Base-by-base conservation (phyloP, 2,888 invertebrate genomes). In the Scaptomyza caliginosa region DNA sequence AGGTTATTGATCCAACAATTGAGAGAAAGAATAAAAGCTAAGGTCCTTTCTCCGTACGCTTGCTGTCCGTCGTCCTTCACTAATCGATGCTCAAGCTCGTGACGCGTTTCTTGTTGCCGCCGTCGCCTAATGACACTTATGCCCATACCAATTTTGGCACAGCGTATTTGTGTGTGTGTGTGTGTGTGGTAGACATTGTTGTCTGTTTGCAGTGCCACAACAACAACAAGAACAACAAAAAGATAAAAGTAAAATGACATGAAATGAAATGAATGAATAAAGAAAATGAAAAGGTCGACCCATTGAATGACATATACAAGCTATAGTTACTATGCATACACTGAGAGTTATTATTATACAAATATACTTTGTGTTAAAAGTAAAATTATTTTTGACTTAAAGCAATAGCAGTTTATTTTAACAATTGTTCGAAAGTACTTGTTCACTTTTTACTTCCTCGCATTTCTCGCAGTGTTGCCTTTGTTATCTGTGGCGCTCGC, bases 1-100 rank as follows among this genome's bases (percentile, higher is more conserved):
- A 80, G 82, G 80, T 80, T 80, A 80, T 80, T 84, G 85, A 84
- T 80, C 82, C 82, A 77, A 42, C 39, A 67, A 32, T 64, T 39
- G 30, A 55, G 40, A 55, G 43, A 65, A 74, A 77, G 56, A 7
- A 32, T 2, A 13, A 13, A 32, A 32, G 5, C 2, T 43, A 43
- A 46, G 38, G 49, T 42, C 56, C 59, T 36, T 43, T n/a, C n/a
- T n/a, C 39, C 19, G 30, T 43, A 36, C 39, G 19, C 36, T 34
- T n/a, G 40, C 38, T 57, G 43, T 60, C 56, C 34, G 26, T 45
- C 55, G 75, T 66, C 68, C 80, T 71, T 50, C 67, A 67, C 74
- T 85, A 85, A 81, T 81, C 86, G 86, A 59, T 71, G 71, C 62
- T 75, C 63, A 74, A 70, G 74, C 60, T 77, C 73, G 72, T 84